Evolutionary conservation across 2,113 vertebrate genomes (phyloP), one percentile per base, ranked within the genome.

Genomic region (Poeciliopsis turrubarensis): DNA sequence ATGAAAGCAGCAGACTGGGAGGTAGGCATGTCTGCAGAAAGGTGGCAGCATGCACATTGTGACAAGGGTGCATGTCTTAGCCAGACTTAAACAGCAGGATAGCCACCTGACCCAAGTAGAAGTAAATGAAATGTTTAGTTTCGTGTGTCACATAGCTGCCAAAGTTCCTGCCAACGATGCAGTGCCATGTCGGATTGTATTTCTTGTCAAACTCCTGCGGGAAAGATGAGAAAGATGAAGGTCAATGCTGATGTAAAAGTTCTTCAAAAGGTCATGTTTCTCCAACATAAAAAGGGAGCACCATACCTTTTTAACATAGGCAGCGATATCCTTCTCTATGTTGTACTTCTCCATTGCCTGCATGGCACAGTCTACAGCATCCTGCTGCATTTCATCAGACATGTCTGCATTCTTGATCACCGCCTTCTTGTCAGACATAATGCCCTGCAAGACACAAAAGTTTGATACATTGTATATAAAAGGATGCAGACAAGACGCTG

Each of bases 401-500:
- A 99, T 99, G 93, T 99, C 98, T 73, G 97, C 98, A 86, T 99
- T 99, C 94, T 99, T 99, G 91, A 99, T 99, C 92, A 99, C 98
- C 69, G 98, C 97, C 94, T 99, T 99, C 87, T 96, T 96, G 93
- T 99, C 97, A 93, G 97, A 96, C 98, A 98, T 99, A 5, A 85
- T 97, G 95, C 75, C 72, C 81, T 86, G 63, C 39, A 60, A 12
- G 9, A 73, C 25, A 67, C 4, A 72, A 61, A 0, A 26, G 15
- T 60, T n/a, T 44, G 8, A 44, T 25, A 65, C 10, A 72, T 12
- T 57, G 13, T 1, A 25, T 0, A 11, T n/a, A 2, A 6, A 37
- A 25, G 25, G 10, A 2, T 14, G 34, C 11, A 2, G 22, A 13
- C 14, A 37, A 37, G 10, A 37, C 34, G 10, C 10, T 0, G 34